phyloP scores from a whole-genome alignment of 2,797 vertebrate genomes.

The Lagodon rhomboides region DNA sequence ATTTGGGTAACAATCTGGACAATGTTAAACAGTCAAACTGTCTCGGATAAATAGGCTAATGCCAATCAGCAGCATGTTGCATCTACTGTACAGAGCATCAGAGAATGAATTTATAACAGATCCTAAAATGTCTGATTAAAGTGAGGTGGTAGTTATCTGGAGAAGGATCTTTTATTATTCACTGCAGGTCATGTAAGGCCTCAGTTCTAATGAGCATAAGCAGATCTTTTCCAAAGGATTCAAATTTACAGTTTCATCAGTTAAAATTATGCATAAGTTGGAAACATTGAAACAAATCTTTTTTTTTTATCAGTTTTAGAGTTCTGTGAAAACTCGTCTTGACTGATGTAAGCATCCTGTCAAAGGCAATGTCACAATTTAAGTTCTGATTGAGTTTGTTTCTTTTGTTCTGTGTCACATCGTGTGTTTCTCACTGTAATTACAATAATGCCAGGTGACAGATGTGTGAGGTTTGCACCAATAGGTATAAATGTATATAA shows the following conservation, averaged over 20 bases:
- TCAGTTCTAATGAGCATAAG: conserved; percentile 3
- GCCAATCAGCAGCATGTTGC: background rate
- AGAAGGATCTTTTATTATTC: conserved; percentile 3
- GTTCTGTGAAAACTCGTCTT: background rate
- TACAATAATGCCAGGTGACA: background rate
- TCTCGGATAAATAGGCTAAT: background rate
- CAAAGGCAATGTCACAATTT: background rate
- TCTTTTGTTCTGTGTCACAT: background rate
- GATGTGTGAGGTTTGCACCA: background rate
- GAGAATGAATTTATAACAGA: background rate
- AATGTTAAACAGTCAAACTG: background rate
- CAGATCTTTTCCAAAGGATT: background rate
- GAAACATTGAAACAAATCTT: too few species aligned
- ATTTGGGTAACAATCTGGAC: background rate
- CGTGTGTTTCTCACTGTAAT: background rate
- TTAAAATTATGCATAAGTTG: background rate
- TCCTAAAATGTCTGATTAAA: background rate
- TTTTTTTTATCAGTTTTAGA: background rate
- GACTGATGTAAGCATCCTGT: too few species aligned
- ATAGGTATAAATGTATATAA: background rate
- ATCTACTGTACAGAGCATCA: background rate
- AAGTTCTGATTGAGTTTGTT: background rate
- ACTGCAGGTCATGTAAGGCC: background rate
- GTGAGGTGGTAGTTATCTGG: background rate
- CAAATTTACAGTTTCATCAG: background rate